Conservation (phyloP, 2,113 vertebrate genomes). For the Ageneiosus marmoratus region DNA sequence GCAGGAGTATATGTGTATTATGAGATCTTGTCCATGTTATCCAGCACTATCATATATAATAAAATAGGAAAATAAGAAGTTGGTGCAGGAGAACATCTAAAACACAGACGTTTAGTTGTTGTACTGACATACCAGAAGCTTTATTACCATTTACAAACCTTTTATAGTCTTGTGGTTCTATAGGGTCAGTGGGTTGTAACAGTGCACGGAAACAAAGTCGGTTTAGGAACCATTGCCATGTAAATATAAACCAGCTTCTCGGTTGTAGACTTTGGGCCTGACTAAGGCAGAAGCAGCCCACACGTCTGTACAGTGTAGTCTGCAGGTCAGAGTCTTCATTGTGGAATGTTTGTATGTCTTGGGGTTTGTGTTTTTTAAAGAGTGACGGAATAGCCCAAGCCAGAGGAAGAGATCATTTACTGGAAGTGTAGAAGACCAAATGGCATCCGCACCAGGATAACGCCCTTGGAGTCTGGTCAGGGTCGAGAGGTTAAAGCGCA, state of each 20-base stretch:
- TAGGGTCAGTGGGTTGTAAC: slow-evolving; percentile 11
- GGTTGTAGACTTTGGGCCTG: slow-evolving; percentile 12
- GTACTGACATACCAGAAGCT: slow-evolving; percentile 20
- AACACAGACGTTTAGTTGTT: slow-evolving; percentile 1
- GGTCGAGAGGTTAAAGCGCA: slow-evolving; percentile 71
- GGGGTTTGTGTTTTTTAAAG: slow-evolving; percentile 54
- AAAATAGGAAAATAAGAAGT: slow-evolving; percentile 12
- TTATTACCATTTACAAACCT: slow-evolving; percentile 23
- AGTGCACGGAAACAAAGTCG: background rate
- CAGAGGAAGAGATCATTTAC: slow-evolving; percentile 67
- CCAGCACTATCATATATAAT: background rate
- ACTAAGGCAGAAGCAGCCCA: slow-evolving; percentile 30
- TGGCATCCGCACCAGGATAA: slow-evolving; percentile 64
- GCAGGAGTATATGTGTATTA: slow-evolving; percentile 19
- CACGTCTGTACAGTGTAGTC: slow-evolving; percentile 22
- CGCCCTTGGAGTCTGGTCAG: slow-evolving; percentile 72
- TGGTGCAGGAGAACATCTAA: slow-evolving; percentile 17
- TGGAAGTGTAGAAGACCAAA: slow-evolving; percentile 68
- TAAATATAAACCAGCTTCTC: slow-evolving; percentile 18
- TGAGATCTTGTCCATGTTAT: background rate
- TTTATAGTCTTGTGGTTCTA: slow-evolving; percentile 33
- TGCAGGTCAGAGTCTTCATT: slow-evolving; percentile 40
- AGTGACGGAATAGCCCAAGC: slow-evolving; percentile 27
- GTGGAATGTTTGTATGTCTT: slow-evolving; percentile 56
- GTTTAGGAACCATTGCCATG: slow-evolving; percentile 23